phyloP scores from a whole-genome alignment of 2,113 vertebrate species.

The Physeter macrocephalus region DNA sequence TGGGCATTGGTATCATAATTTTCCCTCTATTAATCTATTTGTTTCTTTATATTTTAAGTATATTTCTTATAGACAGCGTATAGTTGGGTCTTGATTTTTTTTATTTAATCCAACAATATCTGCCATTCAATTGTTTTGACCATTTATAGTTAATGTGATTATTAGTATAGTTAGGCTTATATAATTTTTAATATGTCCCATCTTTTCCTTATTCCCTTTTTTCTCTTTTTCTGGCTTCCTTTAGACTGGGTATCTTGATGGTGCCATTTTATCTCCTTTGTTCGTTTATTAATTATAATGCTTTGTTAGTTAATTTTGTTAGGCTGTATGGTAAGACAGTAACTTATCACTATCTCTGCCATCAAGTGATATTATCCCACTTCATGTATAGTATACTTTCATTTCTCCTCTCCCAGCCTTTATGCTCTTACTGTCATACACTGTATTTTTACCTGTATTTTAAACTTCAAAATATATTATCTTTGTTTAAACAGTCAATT shows the following conservation, averaged over 20 bases:
- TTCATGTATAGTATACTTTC: not conserved
- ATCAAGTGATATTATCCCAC: not conserved
- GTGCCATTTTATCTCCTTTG: not conserved
- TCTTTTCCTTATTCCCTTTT: not conserved
- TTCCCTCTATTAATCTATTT: not conserved
- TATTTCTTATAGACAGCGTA: not conserved
- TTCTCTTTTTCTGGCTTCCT: not conserved
- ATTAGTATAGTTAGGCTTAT: not conserved
- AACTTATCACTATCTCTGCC: not conserved
- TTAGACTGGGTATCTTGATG: not conserved
- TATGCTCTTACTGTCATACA: not conserved
- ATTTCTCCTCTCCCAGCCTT: too few species aligned
- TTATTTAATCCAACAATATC: not conserved
- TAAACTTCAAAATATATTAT: not conserved
- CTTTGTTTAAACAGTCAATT: not conserved
- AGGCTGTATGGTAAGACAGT: not conserved
- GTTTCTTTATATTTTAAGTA: not conserved
- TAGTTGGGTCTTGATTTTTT: not conserved
- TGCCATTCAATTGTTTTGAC: not conserved
- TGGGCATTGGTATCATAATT: not conserved
- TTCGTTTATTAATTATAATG: not conserved
- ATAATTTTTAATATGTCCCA: not conserved
- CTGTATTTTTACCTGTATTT: not conserved
- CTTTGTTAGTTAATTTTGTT: not conserved
- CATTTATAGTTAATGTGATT: not conserved